Evolutionary conservation across 2,113 vertebrate species (phyloP).

Genomic region (Rhombomys opimus): DNA sequence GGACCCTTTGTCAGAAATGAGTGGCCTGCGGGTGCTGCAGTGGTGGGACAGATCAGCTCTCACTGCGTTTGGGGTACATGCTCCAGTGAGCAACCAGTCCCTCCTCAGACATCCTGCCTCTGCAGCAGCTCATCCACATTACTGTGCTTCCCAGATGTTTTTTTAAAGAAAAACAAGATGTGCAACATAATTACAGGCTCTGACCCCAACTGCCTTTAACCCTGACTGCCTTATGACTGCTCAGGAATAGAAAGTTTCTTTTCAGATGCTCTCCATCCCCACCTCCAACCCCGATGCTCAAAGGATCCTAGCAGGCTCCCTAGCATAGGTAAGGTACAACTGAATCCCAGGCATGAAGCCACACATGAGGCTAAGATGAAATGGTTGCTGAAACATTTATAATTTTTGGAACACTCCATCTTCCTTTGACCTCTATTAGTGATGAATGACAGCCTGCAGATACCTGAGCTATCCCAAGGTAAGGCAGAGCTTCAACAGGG

Average conservation of each 20-base stretch:
- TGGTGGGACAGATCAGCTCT: neutral
- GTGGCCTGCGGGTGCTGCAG: neutral
- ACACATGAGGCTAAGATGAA: neutral
- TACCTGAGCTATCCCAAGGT: neutral
- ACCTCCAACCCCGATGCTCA: neutral
- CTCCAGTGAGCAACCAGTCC: neutral
- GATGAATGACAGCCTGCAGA: neutral
- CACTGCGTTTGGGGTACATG: neutral
- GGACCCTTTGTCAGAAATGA: slow-evolving; percentile 41
- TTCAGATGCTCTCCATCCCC: neutral
- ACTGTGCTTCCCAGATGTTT: slow-evolving; percentile 44
- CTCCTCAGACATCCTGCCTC: neutral
- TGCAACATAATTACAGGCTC: slow-evolving; percentile 65
- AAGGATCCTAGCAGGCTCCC: neutral
- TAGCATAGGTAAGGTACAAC: neutral
- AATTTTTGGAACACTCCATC: neutral
- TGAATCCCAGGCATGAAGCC: neutral
- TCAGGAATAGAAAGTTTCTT: slow-evolving; percentile 30
- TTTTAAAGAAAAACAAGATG: slow-evolving; percentile 50
- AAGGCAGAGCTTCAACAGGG: neutral
- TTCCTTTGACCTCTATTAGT: neutral
- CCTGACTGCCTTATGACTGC: slow-evolving; percentile 10
- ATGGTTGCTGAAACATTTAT: neutral
- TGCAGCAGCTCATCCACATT: slow-evolving; percentile 23
- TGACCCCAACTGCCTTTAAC: slow-evolving; percentile 71